Conservation (phyloP, 2,797 vertebrate genomes). For the Peromyscus nudipes region DNA sequence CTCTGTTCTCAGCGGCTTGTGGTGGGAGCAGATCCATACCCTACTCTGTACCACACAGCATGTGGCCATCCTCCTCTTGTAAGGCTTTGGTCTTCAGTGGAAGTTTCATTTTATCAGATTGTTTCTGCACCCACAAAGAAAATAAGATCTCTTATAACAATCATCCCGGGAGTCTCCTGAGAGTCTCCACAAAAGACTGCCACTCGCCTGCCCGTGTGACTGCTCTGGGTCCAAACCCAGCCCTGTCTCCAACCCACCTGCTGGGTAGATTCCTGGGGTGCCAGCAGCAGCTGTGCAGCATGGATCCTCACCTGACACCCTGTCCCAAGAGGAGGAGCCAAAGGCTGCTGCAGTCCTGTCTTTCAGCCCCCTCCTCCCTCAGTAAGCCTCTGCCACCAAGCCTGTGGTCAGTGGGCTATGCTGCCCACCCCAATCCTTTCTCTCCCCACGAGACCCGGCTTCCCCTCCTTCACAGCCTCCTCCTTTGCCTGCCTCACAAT, state of each 20-base stretch:
- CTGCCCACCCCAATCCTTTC: background rate
- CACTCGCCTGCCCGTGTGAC: background rate
- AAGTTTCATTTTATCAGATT: background rate
- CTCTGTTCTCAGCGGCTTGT: background rate
- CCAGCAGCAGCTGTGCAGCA: background rate
- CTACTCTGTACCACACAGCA: background rate
- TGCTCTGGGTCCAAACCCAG: no score
- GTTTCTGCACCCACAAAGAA: background rate
- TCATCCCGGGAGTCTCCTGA: background rate
- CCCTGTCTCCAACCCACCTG: background rate
- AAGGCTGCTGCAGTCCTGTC: background rate
- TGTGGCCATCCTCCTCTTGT: background rate
- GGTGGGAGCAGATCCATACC: background rate
- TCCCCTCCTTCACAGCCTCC: background rate
- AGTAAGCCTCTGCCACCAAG: background rate
- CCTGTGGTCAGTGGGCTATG: background rate
- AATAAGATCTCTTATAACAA: rapidly evolving
- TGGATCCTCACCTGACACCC: background rate
- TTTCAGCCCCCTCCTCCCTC: background rate
- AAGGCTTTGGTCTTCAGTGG: background rate
- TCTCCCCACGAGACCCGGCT: background rate
- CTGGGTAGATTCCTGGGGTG: background rate
- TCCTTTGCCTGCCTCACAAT: conserved; percentile 66
- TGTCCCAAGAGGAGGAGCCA: background rate
- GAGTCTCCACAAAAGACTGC: background rate